Evolutionary conservation across 2,888 invertebrate species (phyloP).

Genomic region (Auanema sp.): DNA sequence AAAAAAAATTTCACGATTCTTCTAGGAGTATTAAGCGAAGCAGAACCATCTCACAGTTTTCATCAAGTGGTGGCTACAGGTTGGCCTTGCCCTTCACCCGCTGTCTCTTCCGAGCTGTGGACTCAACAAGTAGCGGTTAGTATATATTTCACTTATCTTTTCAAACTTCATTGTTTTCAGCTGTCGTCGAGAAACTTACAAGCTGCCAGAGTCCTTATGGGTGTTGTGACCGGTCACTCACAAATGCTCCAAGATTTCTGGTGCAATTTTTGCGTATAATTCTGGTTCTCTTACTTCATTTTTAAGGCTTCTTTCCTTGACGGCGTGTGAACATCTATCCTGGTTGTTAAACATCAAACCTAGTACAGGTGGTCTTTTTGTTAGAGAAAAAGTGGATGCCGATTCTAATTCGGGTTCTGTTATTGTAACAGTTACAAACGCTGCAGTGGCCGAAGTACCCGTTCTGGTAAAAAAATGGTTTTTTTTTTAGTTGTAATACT

Average conservation of each 20-base stretch:
- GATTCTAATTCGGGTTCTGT: slow-evolving; percentile 18
- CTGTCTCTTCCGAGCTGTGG: slow-evolving; percentile 70
- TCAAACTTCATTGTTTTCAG: slow-evolving; percentile 52
- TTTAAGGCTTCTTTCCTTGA: slow-evolving; percentile 75
- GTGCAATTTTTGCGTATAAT: slow-evolving; percentile 6
- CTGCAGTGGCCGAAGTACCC: slow-evolving; percentile 32
- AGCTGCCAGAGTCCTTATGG: slow-evolving; percentile 86
- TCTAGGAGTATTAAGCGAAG: slow-evolving; percentile 71
- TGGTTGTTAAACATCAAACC: slow-evolving; percentile 96
- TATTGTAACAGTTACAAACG: slow-evolving; percentile 34
- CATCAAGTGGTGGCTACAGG: slow-evolving; percentile 93
- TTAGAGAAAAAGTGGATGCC: slow-evolving; percentile 33
- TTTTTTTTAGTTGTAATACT: background rate
- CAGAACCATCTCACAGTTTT: slow-evolving; percentile 26
- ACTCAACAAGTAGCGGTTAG: slow-evolving; percentile 85
- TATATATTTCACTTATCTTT: background rate
- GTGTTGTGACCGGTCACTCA: slow-evolving; percentile 22
- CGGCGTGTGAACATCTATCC: slow-evolving; percentile 83
- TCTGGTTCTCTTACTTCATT: background rate
- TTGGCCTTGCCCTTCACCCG: slow-evolving; percentile 76
- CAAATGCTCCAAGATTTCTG: slow-evolving; percentile 17
- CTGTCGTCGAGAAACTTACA: slow-evolving; percentile 95
- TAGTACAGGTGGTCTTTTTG: slow-evolving; percentile 81
- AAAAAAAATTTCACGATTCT: background rate
- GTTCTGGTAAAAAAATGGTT: slow-evolving; percentile 18